Percentiles rank a stretch among this genome's conserved stretches.
Evolutionary conservation across 2,113 vertebrate species (phyloP).

Genomic region (Hystrix brachyura): DNA sequence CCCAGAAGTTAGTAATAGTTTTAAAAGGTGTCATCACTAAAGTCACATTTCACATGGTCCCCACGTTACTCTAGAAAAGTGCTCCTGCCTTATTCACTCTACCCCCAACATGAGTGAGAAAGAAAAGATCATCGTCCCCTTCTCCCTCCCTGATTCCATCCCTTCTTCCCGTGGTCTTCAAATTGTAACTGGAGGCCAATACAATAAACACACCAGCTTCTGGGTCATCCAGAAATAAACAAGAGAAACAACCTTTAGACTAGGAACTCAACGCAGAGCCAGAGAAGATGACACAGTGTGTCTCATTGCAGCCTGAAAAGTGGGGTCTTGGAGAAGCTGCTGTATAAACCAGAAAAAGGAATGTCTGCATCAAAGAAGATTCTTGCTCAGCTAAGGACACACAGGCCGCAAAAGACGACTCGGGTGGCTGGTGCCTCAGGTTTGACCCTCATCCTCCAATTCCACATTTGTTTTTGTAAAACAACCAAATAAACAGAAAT

Average conservation of each 20-base stretch:
- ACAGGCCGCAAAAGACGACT: background rate
- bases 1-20: background rate
- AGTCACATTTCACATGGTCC: background rate
- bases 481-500: constrained; percentile 12
- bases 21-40: background rate
- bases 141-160: rapidly evolving
- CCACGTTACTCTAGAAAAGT: background rate
- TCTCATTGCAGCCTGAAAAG: background rate
- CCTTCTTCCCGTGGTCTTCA: background rate
- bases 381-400: background rate
- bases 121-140: background rate
- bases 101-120: background rate
- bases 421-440: background rate
- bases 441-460: background rate
- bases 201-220: background rate
- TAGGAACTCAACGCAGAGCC: background rate
- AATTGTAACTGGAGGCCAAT: background rate
- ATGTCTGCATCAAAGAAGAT: background rate
- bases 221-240: background rate
- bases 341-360: background rate
- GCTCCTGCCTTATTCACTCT: background rate
- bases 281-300: background rate
- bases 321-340: background rate
- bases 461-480: constrained; percentile 29
- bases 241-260: background rate